Percentiles rank a stretch among this genome's conserved stretches.
These are phyloP conservation scores for Triplophysa tibetana DNA, from an alignment of 2,113 vertebrate species.

Conservation along the genomic window DNA sequence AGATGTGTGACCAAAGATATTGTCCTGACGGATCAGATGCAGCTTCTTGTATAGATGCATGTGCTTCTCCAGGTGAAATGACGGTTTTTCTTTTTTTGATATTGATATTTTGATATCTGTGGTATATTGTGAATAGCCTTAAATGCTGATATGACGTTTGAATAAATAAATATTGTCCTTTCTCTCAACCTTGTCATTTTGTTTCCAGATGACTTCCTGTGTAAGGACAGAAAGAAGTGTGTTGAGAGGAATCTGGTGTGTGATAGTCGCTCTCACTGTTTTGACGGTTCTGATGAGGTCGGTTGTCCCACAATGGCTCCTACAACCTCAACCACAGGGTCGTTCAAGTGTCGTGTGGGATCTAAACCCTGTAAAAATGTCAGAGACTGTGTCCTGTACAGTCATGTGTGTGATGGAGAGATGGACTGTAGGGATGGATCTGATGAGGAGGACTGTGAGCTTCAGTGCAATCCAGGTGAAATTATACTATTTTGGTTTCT, in stretches of 20 bases:
- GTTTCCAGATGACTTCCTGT: constrained; percentile 75
- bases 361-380: constrained; percentile 70
- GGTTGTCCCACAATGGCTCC: constrained; percentile 61
- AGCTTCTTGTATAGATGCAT: constrained; percentile 46
- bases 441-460: constrained; percentile 66
- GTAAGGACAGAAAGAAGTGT: constrained; percentile 71
- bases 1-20: constrained; percentile 62
- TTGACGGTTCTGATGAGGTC: constrained; percentile 80
- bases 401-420: constrained; percentile 80
- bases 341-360: constrained; percentile 55
- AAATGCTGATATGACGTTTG: no score
- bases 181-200: background rate
- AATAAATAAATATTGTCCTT: no score
- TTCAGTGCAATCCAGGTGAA: constrained; percentile 70
- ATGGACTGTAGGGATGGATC: constrained; percentile 82
- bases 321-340: background rate
- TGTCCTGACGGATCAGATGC: constrained; percentile 62
- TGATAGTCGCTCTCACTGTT: constrained; percentile 78
- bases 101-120: background rate
- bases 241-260: constrained; percentile 68
- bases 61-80: constrained; percentile 15
- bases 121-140: no score
- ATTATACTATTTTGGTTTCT: background rate
- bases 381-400: constrained; percentile 69
- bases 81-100: background rate